A percentile compares a stretch with the other conserved stretches of the same genome.
Conservation (phyloP, 2,888 invertebrate species). For the Drosophila fungiperda region DNA sequence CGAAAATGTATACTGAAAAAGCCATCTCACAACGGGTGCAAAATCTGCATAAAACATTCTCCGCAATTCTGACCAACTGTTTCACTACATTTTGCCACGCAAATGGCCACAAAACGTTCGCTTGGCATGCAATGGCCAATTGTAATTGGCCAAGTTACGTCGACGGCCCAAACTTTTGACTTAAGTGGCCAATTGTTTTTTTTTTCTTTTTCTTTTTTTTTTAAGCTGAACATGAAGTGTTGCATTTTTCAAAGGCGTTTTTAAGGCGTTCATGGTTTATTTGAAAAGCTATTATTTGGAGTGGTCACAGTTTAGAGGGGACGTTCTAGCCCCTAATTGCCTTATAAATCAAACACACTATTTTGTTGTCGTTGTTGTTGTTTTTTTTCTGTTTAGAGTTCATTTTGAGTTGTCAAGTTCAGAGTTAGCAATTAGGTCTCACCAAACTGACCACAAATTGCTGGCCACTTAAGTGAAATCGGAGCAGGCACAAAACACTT, state of each 20-base stretch:
- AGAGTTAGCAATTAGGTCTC: slow-evolving; percentile 26
- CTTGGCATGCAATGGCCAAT: slow-evolving; percentile 62
- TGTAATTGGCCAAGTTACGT: not conserved
- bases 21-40: slow-evolving; percentile 28
- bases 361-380: not conserved
- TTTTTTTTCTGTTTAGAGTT: not conserved
- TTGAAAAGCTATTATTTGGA: slow-evolving; percentile 26
- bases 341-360: slow-evolving; percentile 30
- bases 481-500: slow-evolving; percentile 13
- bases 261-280: slow-evolving; percentile 24
- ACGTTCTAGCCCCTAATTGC: slow-evolving; percentile 53
- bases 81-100: slow-evolving; percentile 49
- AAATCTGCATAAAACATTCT: slow-evolving; percentile 73
- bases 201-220: slow-evolving; percentile 44
- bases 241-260: slow-evolving; percentile 54
- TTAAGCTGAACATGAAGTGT: slow-evolving; percentile 52
- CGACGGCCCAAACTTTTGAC: slow-evolving; percentile 55
- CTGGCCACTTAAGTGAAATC: slow-evolving; percentile 47
- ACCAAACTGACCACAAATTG: slow-evolving; percentile 49
- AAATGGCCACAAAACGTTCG: slow-evolving; percentile 67
- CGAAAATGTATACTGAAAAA: slow-evolving; percentile 57
- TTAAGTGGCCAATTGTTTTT: slow-evolving; percentile 73
- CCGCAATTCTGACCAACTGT: slow-evolving; percentile 2
- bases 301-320: slow-evolving; percentile 34
- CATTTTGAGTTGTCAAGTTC: slow-evolving; percentile 9